Conservation (phyloP, 2,888 invertebrate genomes). For the Leptinotarsa rubiginosa region DNA sequence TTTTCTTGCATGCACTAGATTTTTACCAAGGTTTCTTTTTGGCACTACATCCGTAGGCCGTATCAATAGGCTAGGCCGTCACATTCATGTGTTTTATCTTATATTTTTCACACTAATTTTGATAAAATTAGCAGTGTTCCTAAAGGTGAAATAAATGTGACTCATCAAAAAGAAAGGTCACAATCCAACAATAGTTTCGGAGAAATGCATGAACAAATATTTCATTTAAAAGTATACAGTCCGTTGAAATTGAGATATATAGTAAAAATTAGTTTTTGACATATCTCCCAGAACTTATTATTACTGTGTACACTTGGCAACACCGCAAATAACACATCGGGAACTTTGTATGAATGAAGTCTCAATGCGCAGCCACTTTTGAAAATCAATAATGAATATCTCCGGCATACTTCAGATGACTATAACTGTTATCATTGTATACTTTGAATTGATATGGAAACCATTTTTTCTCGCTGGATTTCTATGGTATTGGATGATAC, state of each 20-base stretch:
- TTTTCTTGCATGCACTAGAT: no score
- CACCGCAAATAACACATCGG: slow-evolving; percentile 53
- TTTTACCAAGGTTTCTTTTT: no score
- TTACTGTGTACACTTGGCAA: slow-evolving; percentile 22
- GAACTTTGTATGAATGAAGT: slow-evolving; percentile 44
- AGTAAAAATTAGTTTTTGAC: background rate
- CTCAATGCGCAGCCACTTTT: slow-evolving; percentile 51
- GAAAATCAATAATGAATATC: slow-evolving; percentile 52
- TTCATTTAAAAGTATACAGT: background rate
- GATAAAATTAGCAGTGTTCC: no score
- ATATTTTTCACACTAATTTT: no score
- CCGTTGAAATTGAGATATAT: no score
- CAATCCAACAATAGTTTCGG: no score
- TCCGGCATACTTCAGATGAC: slow-evolving; percentile 38
- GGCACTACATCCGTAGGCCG: no score
- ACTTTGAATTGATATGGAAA: slow-evolving; percentile 26
- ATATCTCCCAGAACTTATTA: background rate
- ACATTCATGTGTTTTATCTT: no score
- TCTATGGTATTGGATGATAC: background rate
- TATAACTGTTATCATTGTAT: slow-evolving; percentile 42
- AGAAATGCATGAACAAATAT: background rate
- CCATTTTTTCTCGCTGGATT: slow-evolving; percentile 4
- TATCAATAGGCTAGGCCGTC: no score
- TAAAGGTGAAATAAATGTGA: no score
- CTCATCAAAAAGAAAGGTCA: no score